Percentiles rank a stretch among this genome's conserved stretches.
Evolutionary conservation across 2,113 vertebrate genomes (phyloP).

Genomic region (Melanotaenia duboulayi): DNA sequence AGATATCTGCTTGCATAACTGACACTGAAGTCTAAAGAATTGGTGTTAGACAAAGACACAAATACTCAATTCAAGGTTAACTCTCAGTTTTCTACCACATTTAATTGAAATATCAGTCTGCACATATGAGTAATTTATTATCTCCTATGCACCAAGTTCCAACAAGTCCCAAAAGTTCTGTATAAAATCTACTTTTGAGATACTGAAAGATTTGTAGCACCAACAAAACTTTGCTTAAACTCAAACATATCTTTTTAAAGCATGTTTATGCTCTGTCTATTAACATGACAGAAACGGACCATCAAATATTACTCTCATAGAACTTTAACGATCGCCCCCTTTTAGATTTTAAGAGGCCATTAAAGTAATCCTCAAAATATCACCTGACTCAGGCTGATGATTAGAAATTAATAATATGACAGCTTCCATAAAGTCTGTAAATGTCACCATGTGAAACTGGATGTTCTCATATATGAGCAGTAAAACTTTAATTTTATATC

Average conservation of each 20-base stretch:
- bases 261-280: slow-evolving; percentile 29
- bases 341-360: slow-evolving; percentile 71
- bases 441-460: slow-evolving; percentile 67
- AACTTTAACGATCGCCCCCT: slow-evolving; percentile 62
- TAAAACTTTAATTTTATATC: slow-evolving; percentile 53
- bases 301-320: slow-evolving; percentile 59
- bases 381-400: slow-evolving; percentile 66
- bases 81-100: too few species aligned
- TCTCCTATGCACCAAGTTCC: too few species aligned
- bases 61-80: too few species aligned
- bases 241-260: too few species aligned
- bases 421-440: slow-evolving; percentile 71
- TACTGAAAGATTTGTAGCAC: not conserved
- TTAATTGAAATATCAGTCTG: too few species aligned
- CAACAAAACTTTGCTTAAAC: too few species aligned
- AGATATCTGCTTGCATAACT: too few species aligned
- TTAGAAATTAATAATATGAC: slow-evolving; percentile 69
- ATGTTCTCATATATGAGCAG: slow-evolving; percentile 42
- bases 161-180: too few species aligned
- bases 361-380: slow-evolving; percentile 69
- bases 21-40: too few species aligned
- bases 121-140: too few species aligned
- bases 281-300: slow-evolving; percentile 61
- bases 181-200: slow-evolving; percentile 11
- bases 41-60: too few species aligned